Base-by-base conservation (phyloP, 2,888 invertebrate species). In the Drosophila koepferae region DNA sequence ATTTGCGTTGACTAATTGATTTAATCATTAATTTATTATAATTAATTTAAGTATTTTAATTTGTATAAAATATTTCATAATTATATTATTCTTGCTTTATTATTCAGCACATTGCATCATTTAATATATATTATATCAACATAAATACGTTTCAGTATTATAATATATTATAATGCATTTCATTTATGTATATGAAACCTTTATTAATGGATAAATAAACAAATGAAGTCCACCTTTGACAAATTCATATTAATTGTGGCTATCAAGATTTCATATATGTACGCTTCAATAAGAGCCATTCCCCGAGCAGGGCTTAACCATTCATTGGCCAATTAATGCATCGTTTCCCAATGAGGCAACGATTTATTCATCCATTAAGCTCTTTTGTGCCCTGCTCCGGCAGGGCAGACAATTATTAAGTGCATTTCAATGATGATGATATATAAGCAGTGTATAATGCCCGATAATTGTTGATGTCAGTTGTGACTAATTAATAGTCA, bases 401-500 rank as follows among this genome's bases (percentile, higher is more conserved):
- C 51, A 20, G 44, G 51, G 49, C 49, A 56, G 72, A 63, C 74
- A 74, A 56, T 76, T 72, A 74, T 51, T 23, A 49, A 71, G 68
- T 64, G 71, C 53, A 44, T 63, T 63, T 66, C 53, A 62, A 63
- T 69, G 51, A 64, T 69, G 53, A 64, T 66, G 67, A 64, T 54
- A 34, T 59, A 43, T 66, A 67, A 67, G 66, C 55, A 23, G 46
- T 28, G 46, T 28, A 63, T 71, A 86, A 80, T 77, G 58, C 62
- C 46, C 55, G 51, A 78, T 77, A 80, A 81, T 77, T 73, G 64
- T 53, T 55, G 73, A 44, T 66, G 73, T 56, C 68, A 71, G 56
- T 20, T 48, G 48, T 10, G 48, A 51, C 63, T 83, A 80, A 74
- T 83, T 81, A 86, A 83, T 63, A 59, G 74, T 68, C 77, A 56